Evolutionary conservation across 2,888 invertebrate genomes (phyloP), one percentile per base, ranked within the genome.

Genomic region (Microplitis manilae): DNA sequence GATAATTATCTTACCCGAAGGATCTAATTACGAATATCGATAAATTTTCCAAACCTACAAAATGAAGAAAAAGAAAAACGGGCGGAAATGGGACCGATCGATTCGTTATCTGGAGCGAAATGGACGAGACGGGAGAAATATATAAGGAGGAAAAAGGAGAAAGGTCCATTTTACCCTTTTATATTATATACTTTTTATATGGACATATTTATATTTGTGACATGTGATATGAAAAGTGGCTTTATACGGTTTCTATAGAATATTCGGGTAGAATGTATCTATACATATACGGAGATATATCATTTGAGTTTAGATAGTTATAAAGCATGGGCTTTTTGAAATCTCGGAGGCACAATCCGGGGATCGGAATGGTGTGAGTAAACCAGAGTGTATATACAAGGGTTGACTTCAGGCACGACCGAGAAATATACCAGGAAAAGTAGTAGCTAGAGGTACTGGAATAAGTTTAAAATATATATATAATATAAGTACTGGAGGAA

Each of bases 271-370:
- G 30, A 17, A 39, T 59, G 59, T 59, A 59, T 30, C 60, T 38
- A 30, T 9, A 61, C 38, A 30, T 59, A 30, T 50, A 50, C 50
- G 13, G 50, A 13, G 30, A 73, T 73, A 73, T 73, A 73, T 73
- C 41, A 73, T 20, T 13, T 30, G 40, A 65, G 64, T 41, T 30
- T 50, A 40, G 65, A 65, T 73, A 41, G 73, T 73, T 73, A 73
- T 73, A 73, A 73, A 73, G 73, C 65, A 73, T 41, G 65, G 68
- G 40, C 70, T 73, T 77, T 79, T 72, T 70, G 78, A 79, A 81
- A 81, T 81, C 81, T 77, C 77, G 20, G 71, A 71, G 78, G 79
- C 80, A 75, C 81, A 80, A 81, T 80, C 81, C 77, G 61, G 62
- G 30, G 41, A 50, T 50, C 9, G 50, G 13, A 5, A 13, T 41